These are phyloP conservation scores for Lepas anatifera DNA, from an alignment of 2,888 invertebrate genomes.

Conservation along the genomic window DNA sequence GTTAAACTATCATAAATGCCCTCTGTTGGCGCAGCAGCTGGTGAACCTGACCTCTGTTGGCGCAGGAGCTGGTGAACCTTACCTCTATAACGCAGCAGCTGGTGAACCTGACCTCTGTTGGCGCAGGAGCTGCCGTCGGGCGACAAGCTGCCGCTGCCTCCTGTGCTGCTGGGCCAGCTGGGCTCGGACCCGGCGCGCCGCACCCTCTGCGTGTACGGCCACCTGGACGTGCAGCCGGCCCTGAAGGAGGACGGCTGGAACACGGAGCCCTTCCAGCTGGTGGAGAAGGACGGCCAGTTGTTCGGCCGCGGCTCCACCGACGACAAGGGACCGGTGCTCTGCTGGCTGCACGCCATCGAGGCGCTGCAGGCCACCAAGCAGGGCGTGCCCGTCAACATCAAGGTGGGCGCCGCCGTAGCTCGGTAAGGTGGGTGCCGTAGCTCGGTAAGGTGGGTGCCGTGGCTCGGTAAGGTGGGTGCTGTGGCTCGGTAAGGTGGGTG, in stretches of 20 bases:
- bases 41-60: too few relatives aligned
- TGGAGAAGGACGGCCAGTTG: conserved; percentile 74
- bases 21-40: too few relatives aligned
- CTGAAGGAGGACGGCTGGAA: conserved; percentile 83
- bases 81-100: too few relatives aligned
- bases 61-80: too few relatives aligned
- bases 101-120: too few relatives aligned
- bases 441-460: too few relatives aligned
- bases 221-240: conserved; percentile 97
- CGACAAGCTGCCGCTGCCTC: conserved; percentile 61
- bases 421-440: too few relatives aligned
- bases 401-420: conserved; percentile 32
- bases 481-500: too few relatives aligned
- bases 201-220: conserved; percentile 84
- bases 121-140: conserved; percentile 51
- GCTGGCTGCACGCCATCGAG: conserved; percentile 89
- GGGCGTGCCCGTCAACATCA: conserved; percentile 50
- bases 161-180: conserved; percentile 64
- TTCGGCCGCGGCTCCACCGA: conserved; percentile 87
- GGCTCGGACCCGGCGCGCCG: conserved; percentile 76
- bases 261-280: conserved; percentile 82
- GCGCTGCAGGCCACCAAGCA: conserved; percentile 61
- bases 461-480: too few relatives aligned
- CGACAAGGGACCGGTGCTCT: conserved; percentile 89
- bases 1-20: too few relatives aligned